Evolutionary conservation across 2,888 invertebrate species (phyloP).

Genomic region (Anthoptus insignis): DNA sequence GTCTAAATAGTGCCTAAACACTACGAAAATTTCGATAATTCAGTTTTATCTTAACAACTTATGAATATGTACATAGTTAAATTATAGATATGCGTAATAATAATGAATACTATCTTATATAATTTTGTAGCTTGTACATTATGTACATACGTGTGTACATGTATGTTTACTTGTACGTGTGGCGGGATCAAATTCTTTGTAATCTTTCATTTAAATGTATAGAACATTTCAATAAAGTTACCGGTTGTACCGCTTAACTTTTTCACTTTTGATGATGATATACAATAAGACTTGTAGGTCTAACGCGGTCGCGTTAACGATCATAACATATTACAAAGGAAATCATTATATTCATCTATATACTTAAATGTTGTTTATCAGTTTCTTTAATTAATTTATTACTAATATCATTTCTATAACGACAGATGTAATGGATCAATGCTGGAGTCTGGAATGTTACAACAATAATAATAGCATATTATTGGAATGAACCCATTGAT

Average conservation of each 20-base stretch:
- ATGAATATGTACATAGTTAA: slow-evolving; percentile 76
- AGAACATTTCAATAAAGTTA: slow-evolving; percentile 18
- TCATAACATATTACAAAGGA: too few relatives aligned
- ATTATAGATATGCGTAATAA: slow-evolving; percentile 68
- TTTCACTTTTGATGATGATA: slow-evolving; percentile 27
- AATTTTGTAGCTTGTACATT: slow-evolving; percentile 69
- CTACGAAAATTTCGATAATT: slow-evolving; percentile 85
- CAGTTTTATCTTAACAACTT: slow-evolving; percentile 81
- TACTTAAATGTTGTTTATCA: too few relatives aligned
- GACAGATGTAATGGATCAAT: too few relatives aligned
- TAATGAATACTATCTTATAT: slow-evolving; percentile 57
- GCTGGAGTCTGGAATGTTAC: too few relatives aligned
- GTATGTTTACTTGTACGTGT: slow-evolving; percentile 56
- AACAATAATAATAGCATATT: too few relatives aligned
- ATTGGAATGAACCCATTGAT: too few relatives aligned
- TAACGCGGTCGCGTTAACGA: too few relatives aligned
- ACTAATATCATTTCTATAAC: too few relatives aligned
- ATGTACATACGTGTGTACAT: slow-evolving; percentile 63
- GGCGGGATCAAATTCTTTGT: slow-evolving; percentile 82
- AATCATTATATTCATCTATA: too few relatives aligned
- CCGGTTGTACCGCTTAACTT: slow-evolving; percentile 17
- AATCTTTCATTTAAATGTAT: slow-evolving; percentile 55
- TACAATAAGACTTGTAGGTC: slow-evolving; percentile 24
- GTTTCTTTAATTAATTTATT: too few relatives aligned
- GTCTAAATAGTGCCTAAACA: slow-evolving; percentile 87